Evolutionary conservation across 2,113 vertebrate species (phyloP).

Genomic region (Myotis lucifugus): DNA sequence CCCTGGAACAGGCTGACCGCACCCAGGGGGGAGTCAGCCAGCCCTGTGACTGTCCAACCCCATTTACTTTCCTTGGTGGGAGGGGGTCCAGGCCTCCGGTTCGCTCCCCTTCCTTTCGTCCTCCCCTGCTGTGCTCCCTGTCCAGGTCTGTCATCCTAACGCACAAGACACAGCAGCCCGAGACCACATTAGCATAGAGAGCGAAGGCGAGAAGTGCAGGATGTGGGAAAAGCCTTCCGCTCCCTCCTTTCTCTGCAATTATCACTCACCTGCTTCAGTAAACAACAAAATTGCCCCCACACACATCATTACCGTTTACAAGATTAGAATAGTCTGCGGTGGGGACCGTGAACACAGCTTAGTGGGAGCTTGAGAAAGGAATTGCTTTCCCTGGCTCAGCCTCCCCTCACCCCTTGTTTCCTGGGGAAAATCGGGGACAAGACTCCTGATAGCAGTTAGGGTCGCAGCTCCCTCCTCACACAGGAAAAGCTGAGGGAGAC

Average conservation of each 20-base stretch:
- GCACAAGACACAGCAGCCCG: not conserved
- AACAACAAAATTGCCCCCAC: slow-evolving; percentile 71
- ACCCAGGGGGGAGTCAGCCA: not conserved
- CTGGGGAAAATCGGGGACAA: not conserved
- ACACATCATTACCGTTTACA: slow-evolving; percentile 66
- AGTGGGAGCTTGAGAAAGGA: slow-evolving; percentile 33
- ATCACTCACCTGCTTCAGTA: slow-evolving; percentile 72
- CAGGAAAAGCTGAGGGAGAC: not conserved
- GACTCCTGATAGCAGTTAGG: not conserved
- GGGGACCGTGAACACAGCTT: slow-evolving; percentile 29
- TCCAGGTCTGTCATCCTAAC: not conserved
- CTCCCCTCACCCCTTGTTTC: not conserved
- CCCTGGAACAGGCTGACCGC: not conserved
- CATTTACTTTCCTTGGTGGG: not conserved
- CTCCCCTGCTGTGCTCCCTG: not conserved
- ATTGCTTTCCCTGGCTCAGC: not conserved
- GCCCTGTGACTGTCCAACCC: rapidly evolving
- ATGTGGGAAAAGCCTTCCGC: slow-evolving; percentile 61
- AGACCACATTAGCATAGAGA: slow-evolving; percentile 57
- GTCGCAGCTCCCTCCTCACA: not conserved
- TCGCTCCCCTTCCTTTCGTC: not conserved
- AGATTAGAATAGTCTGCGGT: slow-evolving; percentile 67
- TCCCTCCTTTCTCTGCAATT: slow-evolving; percentile 70
- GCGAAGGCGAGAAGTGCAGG: slow-evolving; percentile 11
- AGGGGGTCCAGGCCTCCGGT: not conserved